Conservation (phyloP, 1,140 invertebrate genomes). For the Brachionus rubens region DNA sequence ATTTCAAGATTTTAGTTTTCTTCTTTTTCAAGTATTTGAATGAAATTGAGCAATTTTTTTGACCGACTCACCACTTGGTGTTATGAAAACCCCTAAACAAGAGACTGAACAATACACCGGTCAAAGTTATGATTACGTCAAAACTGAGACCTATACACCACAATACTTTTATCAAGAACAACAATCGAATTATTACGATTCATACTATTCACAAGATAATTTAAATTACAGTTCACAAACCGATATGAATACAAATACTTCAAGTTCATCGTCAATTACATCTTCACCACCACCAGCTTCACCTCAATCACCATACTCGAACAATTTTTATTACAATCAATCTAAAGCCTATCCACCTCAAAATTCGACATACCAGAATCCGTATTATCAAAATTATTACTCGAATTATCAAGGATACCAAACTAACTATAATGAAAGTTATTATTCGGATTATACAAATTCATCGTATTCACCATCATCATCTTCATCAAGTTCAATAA, state of each 20-base stretch:
- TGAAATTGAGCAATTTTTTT: constrained; percentile 38
- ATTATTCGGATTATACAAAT: constrained; percentile 19
- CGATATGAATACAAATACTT: neutral
- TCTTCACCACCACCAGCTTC: constrained; percentile 14
- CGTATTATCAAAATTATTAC: constrained; percentile 9
- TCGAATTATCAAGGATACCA: neutral
- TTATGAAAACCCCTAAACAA: neutral
- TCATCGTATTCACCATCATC: constrained; percentile 16
- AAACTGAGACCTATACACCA: neutral
- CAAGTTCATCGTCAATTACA: neutral
- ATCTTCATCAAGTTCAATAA: neutral
- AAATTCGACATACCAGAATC: neutral
- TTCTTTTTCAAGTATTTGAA: constrained; percentile 34
- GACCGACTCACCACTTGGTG: neutral
- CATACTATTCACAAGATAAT: neutral
- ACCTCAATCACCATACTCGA: neutral
- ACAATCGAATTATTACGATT: neutral
- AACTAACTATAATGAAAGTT: neutral
- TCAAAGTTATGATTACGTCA: neutral
- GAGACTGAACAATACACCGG: neutral
- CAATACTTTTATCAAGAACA: neutral
- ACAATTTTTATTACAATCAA: neutral
- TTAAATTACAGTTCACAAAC: neutral
- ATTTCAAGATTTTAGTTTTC: too few species aligned
- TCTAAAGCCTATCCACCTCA: neutral